Evolutionary conservation across 92 coral and sea anemone species (phyloP), one percentile per base, ranked within the genome.

Genomic region (Heteractis magnifica): DNA sequence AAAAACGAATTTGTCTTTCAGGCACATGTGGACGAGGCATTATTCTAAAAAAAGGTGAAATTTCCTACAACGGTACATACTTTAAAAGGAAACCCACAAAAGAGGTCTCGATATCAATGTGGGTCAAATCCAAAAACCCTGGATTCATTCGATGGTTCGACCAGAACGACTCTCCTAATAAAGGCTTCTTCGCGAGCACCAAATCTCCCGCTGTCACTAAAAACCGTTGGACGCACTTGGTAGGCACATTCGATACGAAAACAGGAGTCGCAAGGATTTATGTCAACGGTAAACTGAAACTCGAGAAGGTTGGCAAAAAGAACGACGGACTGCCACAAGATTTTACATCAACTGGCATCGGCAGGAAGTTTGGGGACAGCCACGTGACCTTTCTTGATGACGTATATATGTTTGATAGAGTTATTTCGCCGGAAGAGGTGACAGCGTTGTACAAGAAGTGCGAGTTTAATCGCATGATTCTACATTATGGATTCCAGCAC

Each of bases 401-500:
- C 65, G 95, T 97, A 48, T 97, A 88, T 71, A 94, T 97, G 95
- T 97, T 97, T 80, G 91, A 93, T 80, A 90, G 97, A 14, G 98
- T 95, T 51, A 78, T 97, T 41, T 74, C 96, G 70, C 88, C 94
- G 34, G 94, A 91, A 18, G 97, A 93, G 60, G 99, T 97, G 80
- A 76, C 76, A 65, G 92, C 92, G 49, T 84, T 97, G 76, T 92
- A 94, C 81, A 92, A 80, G 86, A 91, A 97, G 80, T 97, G 99
- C 71, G 95, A 97, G 89, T 97, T 97, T 85, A 97, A 97, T 71
- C 87, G 98, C 78, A 97, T 97, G 99, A 85, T 97, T 75, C 81
- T 97, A n/a, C 99, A 97, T 81, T 97, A 90, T 80, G 99, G 99
- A 56, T 97, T 97, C 83, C 99, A 97, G 87, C 94, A 92, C 71